Base-by-base conservation (phyloP, 1,140 invertebrate genomes). In the Caenorhabditis briggsae region DNA sequence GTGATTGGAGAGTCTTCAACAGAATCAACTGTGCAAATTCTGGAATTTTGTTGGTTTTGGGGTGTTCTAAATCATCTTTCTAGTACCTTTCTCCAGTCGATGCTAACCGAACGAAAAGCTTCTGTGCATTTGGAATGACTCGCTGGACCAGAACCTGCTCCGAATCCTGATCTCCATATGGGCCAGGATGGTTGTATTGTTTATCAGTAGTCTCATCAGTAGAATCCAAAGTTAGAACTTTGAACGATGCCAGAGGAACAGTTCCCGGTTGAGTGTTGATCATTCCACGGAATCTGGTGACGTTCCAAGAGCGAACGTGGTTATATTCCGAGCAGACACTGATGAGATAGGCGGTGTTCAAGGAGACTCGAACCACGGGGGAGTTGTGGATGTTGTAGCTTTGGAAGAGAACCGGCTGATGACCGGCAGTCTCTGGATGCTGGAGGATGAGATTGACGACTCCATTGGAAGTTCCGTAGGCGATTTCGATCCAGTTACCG, bases 401-500 rank as follows among this genome's bases (percentile, higher is more conserved):
- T 94, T 98, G 97, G 93, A 98, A 98, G 11, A 98, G 93, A 93
- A 98, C 97, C 20, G 97, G 97, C 7, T 96, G 97, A 93, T 98
- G 97, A 0, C 97, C 97, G 12, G 98, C 97, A 0, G 97, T 98
- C 93, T 99, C 97, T 2, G 97, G 97, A 94, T 99, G 97, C 91
- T 98, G 97, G 0, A 99, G 97, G 86, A 99, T 98, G 0, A 99
- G 96, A 82, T 97, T 94, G 0, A 99, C 97, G 20, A 96, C 96
- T 18, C 97, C 97, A 20, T 96, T 96, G 91, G 95, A 95, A 11
- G 97, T 99, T 9, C 97, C 97, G 93, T 99, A 99, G 0, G 97
- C 97, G 90, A 99, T 98, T 94, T 99, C 97, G 91, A 99, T 97
- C 97, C 97, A 98, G 93, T 98, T 98, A 43, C 97, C 97, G 93